Evolutionary conservation across 2,113 vertebrate species (phyloP), one percentile per base, ranked within the genome.

Genomic region (Tapirus terrestris): DNA sequence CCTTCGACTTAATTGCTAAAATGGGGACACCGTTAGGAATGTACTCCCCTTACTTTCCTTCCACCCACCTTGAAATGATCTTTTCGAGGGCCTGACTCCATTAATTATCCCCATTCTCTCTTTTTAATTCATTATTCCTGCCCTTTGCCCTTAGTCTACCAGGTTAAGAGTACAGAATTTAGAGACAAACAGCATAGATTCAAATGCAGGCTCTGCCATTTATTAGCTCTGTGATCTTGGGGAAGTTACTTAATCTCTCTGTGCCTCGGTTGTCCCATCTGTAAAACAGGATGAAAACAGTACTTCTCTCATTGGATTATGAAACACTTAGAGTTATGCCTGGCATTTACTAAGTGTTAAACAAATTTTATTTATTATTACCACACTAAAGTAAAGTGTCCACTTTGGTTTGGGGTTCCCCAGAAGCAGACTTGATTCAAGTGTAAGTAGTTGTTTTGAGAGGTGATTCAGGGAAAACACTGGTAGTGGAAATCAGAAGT

Each of bases 201-300:
- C 51, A 94, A 51, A 73, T 56, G 51, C 2, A 90, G 43, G 43
- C 33, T 81, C 68, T 65, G 81, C 56, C 53, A 77, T 65, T 70
- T 77, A 93, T 67, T n/a, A 90, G 60, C 23, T 85, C 39, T 58
- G 33, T 82, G 12, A 95, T 86, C 43, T 67, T 39, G 25, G 67
- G 25, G 87, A 85, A 94, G 27, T 61, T 76, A 94, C n/a, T 80
- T 65, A 95, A 79, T 8, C n/a, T 86, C 60, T 90, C 72, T 90
- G 80, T 10, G 12, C 25, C 31, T 75, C 23, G 53, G 65, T 27
- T 70, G 6, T 48, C 23, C 90, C 51, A 90, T 56, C n/a, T 58
- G 33, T 33, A 68, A 51, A 94, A 83, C 0, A 67, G 43, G 23
- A 39, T 68, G 29, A 86, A 97, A 90, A 67, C 0, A 77, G 48